Evolutionary conservation across 1,140 invertebrate species (phyloP).

Genomic region (Drosophila navojoa): DNA sequence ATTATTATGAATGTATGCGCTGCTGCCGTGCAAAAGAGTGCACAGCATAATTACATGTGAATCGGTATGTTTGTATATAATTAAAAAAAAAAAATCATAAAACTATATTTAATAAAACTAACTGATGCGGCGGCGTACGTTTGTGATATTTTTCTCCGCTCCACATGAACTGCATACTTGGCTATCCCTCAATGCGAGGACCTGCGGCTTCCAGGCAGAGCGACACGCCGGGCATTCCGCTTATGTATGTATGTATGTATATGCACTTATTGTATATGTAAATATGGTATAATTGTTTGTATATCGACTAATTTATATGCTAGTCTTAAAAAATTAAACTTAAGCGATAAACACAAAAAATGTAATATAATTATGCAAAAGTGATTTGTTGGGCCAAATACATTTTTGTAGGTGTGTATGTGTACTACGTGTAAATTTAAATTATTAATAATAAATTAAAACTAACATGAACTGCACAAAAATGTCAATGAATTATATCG

Average conservation of each 20-base stretch:
- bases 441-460: conserved; percentile 42
- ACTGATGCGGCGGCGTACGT: conserved; percentile 9
- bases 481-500: conserved; percentile 14
- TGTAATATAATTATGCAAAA: conserved; percentile 42
- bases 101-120: conserved; percentile 22
- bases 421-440: conserved; percentile 24
- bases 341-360: conserved; percentile 15
- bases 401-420: conserved; percentile 20
- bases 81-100: conserved; percentile 35
- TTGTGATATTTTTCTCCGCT: too few relatives aligned
- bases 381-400: conserved; percentile 35
- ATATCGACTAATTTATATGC: conserved; percentile 41
- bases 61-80: conserved; percentile 41
- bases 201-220: neutral
- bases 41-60: conserved; percentile 43
- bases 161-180: neutral
- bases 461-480: conserved; percentile 25
- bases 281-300: conserved; percentile 34
- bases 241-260: conserved; percentile 13
- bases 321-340: conserved; percentile 33
- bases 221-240: conserved; percentile 4
- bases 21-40: conserved; percentile 37
- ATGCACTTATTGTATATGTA: conserved; percentile 31
- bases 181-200: neutral
- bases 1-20: conserved; percentile 32